Evolutionary conservation across 2,797 vertebrate species (phyloP), one percentile per base, ranked within the genome.

Genomic region (Falco berigora): DNA sequence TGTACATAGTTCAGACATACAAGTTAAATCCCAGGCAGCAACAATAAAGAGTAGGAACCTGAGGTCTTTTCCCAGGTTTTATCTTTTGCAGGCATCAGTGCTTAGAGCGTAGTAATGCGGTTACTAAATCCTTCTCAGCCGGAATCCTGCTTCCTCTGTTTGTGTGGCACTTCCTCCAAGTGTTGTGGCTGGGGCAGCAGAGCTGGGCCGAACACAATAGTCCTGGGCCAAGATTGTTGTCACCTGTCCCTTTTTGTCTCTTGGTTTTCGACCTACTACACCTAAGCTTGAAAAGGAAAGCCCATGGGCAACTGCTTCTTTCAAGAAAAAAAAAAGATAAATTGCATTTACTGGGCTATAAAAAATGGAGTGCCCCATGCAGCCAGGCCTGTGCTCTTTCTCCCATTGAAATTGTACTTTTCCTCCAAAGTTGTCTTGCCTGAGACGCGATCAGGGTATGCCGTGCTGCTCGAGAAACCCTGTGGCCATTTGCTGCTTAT

Each of bases 91-190:
- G 98, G 98, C 98, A 99, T 99, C 99, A 98, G 98, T 96, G 95
- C 96, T 80, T 92, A 97, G 95, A 97, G 97, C 75, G 95, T 94
- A 97, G 97, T 97, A 96, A 98, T 97, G 98, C 88, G 90, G 98
- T 97, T 98, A 98, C 98, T 97, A 97, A 97, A 98, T 98, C 98
- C 98, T 98, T 98, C 97, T 95, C 98, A 97, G 98, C 97, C 98
- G 98, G 98, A 98, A 95, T 98, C 96, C 97, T 94, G 98, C 98
- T 99, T 99, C 99, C 99, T 99, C 98, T 99, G 98, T 99, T 99
- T 99, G 99, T 99, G 98, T 98, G 98, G 98, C 97, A 98, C 98
- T 99, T 99, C 99, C 99, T 99, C 98, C 97, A 97, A 98, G 97
- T 98, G 98, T 98, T 98, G 98, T 97, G 98, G 97, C 98, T 98